These are phyloP conservation scores for Cataglyphis livida DNA, from an alignment of 2,888 invertebrate species.

Conservation along the genomic window DNA sequence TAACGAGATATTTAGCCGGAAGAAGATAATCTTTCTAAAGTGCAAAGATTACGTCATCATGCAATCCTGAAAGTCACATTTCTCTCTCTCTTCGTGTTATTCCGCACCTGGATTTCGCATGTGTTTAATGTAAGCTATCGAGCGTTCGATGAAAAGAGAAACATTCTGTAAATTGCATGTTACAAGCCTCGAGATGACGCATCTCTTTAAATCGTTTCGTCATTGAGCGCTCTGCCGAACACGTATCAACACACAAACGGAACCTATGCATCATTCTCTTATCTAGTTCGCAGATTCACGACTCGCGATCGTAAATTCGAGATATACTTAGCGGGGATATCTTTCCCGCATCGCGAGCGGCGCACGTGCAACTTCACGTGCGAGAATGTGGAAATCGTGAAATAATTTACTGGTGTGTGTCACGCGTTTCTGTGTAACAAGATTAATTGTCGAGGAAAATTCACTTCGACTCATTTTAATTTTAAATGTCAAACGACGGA, in stretches of 20 bases:
- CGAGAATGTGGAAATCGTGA: slow-evolving; percentile 43
- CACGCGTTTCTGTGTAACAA: neutral
- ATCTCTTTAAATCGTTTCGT: slow-evolving; percentile 62
- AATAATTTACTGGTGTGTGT: neutral
- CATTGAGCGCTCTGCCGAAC: slow-evolving; percentile 53
- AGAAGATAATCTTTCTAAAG: slow-evolving; percentile 12
- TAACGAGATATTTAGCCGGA: neutral
- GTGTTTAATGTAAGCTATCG: slow-evolving; percentile 32
- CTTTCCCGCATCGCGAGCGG: slow-evolving; percentile 44
- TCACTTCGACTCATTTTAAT: slow-evolving; percentile 9
- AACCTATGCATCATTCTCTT: slow-evolving; percentile 78
- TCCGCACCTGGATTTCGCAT: slow-evolving; percentile 7
- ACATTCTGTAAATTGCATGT: slow-evolving; percentile 62
- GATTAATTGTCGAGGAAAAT: slow-evolving; percentile 20
- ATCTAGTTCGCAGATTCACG: slow-evolving; percentile 79
- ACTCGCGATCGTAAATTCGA: slow-evolving; percentile 72
- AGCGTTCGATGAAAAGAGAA: slow-evolving; percentile 5
- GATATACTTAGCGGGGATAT: slow-evolving; percentile 61
- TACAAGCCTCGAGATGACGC: slow-evolving; percentile 54
- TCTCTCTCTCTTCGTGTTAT: neutral
- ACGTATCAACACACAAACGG: slow-evolving; percentile 63
- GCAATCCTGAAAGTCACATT: neutral
- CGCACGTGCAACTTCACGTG: slow-evolving; percentile 49
- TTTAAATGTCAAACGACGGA: slow-evolving; percentile 14
- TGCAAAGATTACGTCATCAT: neutral